A percentile compares a stretch with the other conserved stretches of the same genome.
Evolutionary conservation across 2,888 invertebrate genomes (phyloP).

Genomic region (Nymphalis urticae): DNA sequence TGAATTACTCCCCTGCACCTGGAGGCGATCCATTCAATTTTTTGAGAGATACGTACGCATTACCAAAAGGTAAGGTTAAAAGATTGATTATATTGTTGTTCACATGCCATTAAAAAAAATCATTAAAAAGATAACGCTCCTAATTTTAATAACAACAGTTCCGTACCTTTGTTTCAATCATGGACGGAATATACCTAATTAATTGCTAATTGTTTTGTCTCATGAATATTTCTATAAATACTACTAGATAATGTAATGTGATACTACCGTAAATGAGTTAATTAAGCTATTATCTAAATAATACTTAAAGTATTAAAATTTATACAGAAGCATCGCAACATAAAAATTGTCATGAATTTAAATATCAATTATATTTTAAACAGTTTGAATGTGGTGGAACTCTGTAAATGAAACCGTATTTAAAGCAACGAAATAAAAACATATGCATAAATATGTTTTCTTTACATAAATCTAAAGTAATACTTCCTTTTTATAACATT

Average conservation of each 20-base stretch:
- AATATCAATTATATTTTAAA: no score
- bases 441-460: no score
- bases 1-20: constrained; percentile 56
- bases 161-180: constrained; percentile 16
- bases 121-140: constrained; percentile 7
- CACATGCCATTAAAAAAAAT: constrained; percentile 11
- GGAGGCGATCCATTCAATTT: constrained; percentile 69
- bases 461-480: no score
- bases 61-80: constrained; percentile 68
- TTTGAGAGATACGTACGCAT: constrained; percentile 65
- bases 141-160: constrained; percentile 17
- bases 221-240: background rate
- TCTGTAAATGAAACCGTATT: no score
- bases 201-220: constrained; percentile 32
- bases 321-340: no score
- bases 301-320: no score
- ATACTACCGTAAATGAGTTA: no score
- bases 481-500: no score
- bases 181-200: constrained; percentile 26
- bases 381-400: no score
- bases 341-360: no score
- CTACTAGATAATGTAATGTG: background rate
- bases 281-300: no score
- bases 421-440: no score
- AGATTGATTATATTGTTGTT: constrained; percentile 6